phyloP scores from a whole-genome alignment of 23 tunicate species.

The Clavelina lepadiformis region DNA sequence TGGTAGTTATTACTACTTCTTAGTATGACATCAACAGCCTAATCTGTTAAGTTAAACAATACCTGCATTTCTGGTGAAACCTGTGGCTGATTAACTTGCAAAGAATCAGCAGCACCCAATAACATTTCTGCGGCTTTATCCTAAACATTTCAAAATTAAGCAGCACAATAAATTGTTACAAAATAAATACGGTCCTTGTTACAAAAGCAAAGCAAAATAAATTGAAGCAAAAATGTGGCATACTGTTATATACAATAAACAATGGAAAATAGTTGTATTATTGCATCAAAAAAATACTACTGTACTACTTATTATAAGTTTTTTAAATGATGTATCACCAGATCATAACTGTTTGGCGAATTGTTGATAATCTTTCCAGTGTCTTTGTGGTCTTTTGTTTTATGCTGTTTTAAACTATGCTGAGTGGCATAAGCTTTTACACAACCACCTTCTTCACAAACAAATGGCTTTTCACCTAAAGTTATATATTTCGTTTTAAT shows the following conservation, averaged over 20 bases:
- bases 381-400: slow-evolving; percentile 51
- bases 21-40: not conserved
- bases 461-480: slow-evolving; percentile 75
- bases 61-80: not conserved
- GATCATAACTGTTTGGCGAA: slow-evolving; percentile 24
- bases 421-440: slow-evolving; percentile 76
- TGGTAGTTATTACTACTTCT: not conserved
- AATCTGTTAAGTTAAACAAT: not conserved
- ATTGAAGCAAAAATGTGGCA: too few species aligned
- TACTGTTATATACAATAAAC: too few species aligned
- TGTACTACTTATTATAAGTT: too few species aligned
- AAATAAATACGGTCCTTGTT: too few species aligned
- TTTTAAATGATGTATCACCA: too few species aligned
- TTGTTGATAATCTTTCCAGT: too few species aligned
- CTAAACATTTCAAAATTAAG: too few species aligned
- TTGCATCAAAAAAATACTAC: too few species aligned
- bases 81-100: not conserved
- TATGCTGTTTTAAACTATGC: slow-evolving; percentile 72
- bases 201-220: too few species aligned
- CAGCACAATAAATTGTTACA: too few species aligned
- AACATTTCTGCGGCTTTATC: slow-evolving; percentile 79
- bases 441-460: slow-evolving; percentile 76
- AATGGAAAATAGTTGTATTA: too few species aligned
- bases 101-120: slow-evolving; percentile 62
- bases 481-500: not conserved